Evolutionary conservation across 2,888 invertebrate species (phyloP).

Genomic region (Euzetes globulus): DNA sequence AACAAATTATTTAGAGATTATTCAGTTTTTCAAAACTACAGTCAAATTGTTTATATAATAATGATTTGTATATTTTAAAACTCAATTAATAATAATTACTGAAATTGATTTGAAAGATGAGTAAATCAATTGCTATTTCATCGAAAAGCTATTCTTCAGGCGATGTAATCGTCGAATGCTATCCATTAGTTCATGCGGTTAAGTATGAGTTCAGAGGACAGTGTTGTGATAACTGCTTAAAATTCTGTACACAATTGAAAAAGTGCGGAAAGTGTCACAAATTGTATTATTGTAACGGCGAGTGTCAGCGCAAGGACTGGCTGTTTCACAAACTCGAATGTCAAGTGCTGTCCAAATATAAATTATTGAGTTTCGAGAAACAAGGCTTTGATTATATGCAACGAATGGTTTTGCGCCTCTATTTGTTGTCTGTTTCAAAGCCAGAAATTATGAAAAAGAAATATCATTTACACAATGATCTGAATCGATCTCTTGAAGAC

Average conservation of each 20-base stretch:
- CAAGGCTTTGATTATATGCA: constrained; percentile 35
- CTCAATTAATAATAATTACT: background rate
- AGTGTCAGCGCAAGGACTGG: constrained; percentile 30
- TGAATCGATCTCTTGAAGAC: constrained; percentile 16
- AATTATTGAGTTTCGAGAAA: constrained; percentile 32
- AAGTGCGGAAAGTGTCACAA: constrained; percentile 27
- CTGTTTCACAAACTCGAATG: constrained; percentile 29
- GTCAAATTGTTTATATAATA: too few relatives aligned
- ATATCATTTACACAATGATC: constrained; percentile 32
- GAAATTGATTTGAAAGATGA: background rate
- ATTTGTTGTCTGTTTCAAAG: constrained; percentile 20
- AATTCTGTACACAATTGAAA: background rate
- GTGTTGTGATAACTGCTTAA: constrained; percentile 32
- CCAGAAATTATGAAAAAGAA: background rate
- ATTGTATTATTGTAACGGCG: constrained; percentile 24
- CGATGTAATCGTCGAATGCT: constrained; percentile 25
- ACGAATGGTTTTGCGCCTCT: constrained; percentile 23
- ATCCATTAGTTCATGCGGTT: constrained; percentile 19
- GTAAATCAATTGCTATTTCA: background rate
- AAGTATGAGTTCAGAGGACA: constrained; percentile 33
- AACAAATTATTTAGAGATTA: too few relatives aligned
- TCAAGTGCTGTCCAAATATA: constrained; percentile 15
- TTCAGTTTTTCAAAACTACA: too few relatives aligned
- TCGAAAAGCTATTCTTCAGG: constrained; percentile 25
- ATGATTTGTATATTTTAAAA: too few relatives aligned